Percentiles rank a stretch among this genome's conserved stretches.
These are phyloP conservation scores for Synanthedon tipuliformis DNA, from an alignment of 2,888 invertebrate species.

Conservation along the genomic window DNA sequence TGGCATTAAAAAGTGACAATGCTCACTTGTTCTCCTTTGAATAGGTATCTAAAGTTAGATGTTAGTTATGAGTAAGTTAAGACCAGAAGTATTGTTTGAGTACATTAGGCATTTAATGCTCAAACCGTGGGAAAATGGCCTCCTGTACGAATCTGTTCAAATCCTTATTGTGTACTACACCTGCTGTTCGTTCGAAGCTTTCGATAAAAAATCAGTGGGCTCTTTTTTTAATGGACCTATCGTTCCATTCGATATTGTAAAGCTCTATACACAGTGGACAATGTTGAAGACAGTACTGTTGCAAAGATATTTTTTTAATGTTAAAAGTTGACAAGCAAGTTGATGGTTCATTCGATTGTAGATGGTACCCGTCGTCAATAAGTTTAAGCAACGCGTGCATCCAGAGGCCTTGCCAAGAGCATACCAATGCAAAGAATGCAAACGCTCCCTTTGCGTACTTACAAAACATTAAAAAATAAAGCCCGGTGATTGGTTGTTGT, in stretches of 20 bases:
- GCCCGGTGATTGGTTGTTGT: no score
- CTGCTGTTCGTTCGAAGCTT: slow-evolving; percentile 67
- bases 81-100: slow-evolving; percentile 13
- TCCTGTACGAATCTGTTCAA: slow-evolving; percentile 64
- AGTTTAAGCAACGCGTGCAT: no score
- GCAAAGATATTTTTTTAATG: not conserved
- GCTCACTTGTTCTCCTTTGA: not conserved
- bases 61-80: not conserved
- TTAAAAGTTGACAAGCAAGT: no score
- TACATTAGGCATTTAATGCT: slow-evolving; percentile 31
- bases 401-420: no score
- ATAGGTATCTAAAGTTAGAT: no score
- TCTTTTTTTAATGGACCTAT: slow-evolving; percentile 53
- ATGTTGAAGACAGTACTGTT: not conserved
- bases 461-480: no score
- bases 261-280: slow-evolving; percentile 11
- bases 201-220: slow-evolving; percentile 58
- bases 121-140: slow-evolving; percentile 67
- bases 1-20: not conserved
- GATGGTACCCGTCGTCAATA: no score
- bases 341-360: no score
- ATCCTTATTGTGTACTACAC: slow-evolving; percentile 65
- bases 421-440: no score
- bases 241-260: slow-evolving; percentile 42
- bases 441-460: no score